A percentile compares a stretch with the other conserved stretches of the same genome.
Evolutionary conservation across 2,797 vertebrate species (phyloP).

Genomic region (Ctenochaetus hawaiiensis): DNA sequence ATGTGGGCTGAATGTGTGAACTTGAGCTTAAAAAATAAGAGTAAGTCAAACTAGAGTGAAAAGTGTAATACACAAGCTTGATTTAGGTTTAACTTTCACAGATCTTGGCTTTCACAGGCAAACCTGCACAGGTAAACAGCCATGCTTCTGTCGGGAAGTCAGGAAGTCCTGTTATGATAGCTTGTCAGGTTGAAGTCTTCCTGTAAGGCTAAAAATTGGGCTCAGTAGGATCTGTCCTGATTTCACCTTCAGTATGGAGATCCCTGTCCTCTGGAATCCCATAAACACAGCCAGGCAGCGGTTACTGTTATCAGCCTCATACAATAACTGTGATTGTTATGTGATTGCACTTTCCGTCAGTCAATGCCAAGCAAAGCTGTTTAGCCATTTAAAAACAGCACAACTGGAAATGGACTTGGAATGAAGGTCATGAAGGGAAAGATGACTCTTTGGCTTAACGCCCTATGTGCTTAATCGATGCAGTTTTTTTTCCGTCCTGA

Average conservation of each 20-base stretch:
- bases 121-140: neutral
- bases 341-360: constrained; percentile 20
- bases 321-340: constrained; percentile 20
- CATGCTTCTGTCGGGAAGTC: neutral
- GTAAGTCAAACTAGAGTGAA: constrained; percentile 34
- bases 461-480: constrained; percentile 1
- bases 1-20: constrained; percentile 62
- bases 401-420: constrained; percentile 33
- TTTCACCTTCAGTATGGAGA: constrained; percentile 22
- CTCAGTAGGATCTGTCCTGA: constrained; percentile 33
- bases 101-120: neutral
- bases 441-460: neutral
- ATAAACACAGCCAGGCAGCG: constrained; percentile 10
- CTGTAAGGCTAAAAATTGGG: constrained; percentile 47
- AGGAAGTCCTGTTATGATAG: constrained; percentile 9
- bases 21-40: constrained; percentile 24
- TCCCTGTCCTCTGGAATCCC: constrained; percentile 19
- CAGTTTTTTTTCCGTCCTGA: constrained; percentile 9
- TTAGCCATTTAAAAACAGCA: constrained; percentile 13
- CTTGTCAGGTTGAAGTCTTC: constrained; percentile 44
- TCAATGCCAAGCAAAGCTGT: neutral
- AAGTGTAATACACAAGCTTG: constrained; percentile 7
- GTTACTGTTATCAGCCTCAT: neutral
- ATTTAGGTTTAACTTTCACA: neutral
- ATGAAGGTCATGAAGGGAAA: neutral